These are phyloP conservation scores for Oscheius onirici DNA, from an alignment of 2,888 invertebrate genomes.

Conservation along the genomic window DNA sequence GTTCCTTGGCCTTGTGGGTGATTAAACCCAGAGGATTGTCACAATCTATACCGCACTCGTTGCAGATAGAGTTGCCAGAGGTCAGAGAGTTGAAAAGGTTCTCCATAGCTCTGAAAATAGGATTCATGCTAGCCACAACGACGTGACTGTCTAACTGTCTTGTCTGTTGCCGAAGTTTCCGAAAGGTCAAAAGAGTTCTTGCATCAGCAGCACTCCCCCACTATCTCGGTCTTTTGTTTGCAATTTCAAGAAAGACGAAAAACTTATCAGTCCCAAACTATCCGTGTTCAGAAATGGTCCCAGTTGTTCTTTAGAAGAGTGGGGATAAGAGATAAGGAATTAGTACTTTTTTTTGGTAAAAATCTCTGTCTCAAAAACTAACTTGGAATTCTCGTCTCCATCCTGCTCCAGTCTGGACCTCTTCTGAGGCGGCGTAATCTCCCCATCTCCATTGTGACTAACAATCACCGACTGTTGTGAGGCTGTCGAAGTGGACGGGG, in stretches of 20 bases:
- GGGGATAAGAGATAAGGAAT: background rate
- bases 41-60: constrained; percentile 36
- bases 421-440: constrained; percentile 40
- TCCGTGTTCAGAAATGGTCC: too few relatives aligned
- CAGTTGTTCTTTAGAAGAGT: background rate
- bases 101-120: constrained; percentile 34
- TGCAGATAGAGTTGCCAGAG: constrained; percentile 24
- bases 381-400: constrained; percentile 15
- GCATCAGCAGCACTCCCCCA: background rate
- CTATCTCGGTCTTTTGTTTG: background rate
- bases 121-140: background rate
- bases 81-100: constrained; percentile 19
- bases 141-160: too few relatives aligned
- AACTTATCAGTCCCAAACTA: constrained; percentile 3
- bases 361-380: background rate
- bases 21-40: constrained; percentile 30
- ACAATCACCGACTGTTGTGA: constrained; percentile 44
- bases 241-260: constrained; percentile 4
- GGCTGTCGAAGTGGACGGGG: constrained; percentile 36
- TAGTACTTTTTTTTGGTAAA: constrained; percentile 4
- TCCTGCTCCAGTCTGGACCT: constrained; percentile 33
- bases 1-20: constrained; percentile 40
- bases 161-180: background rate
- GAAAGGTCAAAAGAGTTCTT: background rate
- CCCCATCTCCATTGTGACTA: constrained; percentile 28